These are phyloP conservation scores for Tigriopus japonicus DNA, from an alignment of 1,140 invertebrate genomes.

Conservation along the genomic window DNA sequence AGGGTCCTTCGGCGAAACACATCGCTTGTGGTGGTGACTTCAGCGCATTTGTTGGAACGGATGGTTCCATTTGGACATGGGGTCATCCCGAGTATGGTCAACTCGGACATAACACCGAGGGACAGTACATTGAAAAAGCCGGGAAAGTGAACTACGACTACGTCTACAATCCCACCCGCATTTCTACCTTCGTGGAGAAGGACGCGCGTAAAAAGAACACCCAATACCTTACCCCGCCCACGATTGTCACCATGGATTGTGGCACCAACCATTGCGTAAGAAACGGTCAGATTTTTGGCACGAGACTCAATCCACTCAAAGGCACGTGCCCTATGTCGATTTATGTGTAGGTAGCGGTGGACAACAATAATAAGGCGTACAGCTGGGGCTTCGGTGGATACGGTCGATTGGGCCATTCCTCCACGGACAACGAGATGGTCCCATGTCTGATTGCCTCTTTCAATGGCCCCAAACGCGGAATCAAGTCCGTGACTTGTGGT, in stretches of 20 bases:
- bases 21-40: constrained; percentile 77
- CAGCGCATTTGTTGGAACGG: constrained; percentile 68
- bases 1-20: constrained; percentile 18
- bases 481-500: constrained; percentile 24
- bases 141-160: constrained; percentile 69
- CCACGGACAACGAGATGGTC: constrained; percentile 72
- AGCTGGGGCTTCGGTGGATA: constrained; percentile 90
- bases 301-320: neutral
- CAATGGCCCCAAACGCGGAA: constrained; percentile 57
- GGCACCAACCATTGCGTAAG: constrained; percentile 70
- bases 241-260: constrained; percentile 71
- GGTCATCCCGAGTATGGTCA: constrained; percentile 81
- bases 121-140: constrained; percentile 73
- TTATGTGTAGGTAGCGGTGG: constrained; percentile 47
- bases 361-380: constrained; percentile 63
- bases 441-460: constrained; percentile 75
- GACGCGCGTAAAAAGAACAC: constrained; percentile 59
- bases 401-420: constrained; percentile 72
- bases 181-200: constrained; percentile 70
- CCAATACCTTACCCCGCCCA: constrained; percentile 57
- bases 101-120: constrained; percentile 76
- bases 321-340: too few relatives aligned
- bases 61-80: constrained; percentile 71
- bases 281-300: constrained; percentile 2
- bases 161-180: constrained; percentile 59